phyloP scores from a whole-genome alignment of 2,888 invertebrate genomes.

The Trissolcus japonicus region DNA sequence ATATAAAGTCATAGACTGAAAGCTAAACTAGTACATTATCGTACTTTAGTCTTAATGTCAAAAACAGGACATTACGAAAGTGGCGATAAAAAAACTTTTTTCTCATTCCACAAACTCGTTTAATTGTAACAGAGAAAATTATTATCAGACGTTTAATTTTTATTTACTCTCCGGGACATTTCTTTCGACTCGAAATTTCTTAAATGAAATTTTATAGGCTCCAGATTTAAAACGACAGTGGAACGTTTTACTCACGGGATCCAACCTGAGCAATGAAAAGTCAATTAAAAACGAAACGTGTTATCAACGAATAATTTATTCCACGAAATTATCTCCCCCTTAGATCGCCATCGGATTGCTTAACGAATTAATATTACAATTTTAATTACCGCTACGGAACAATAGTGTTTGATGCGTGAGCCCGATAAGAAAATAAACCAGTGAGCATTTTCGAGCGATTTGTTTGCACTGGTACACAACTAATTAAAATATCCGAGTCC shows the following conservation, averaged over 20 bases:
- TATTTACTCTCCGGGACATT: too few species aligned
- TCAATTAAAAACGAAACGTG: slow-evolving; percentile 28
- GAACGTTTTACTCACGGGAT: too few species aligned
- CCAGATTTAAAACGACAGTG: too few species aligned
- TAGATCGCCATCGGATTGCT: slow-evolving; percentile 30
- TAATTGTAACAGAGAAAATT: too few species aligned
- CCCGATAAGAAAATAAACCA: too few species aligned
- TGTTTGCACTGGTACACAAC: slow-evolving; percentile 36
- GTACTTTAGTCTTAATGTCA: slow-evolving; percentile 4
- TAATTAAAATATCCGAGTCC: slow-evolving; percentile 47
- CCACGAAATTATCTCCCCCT: slow-evolving; percentile 24
- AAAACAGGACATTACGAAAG: not conserved
- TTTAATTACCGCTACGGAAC: slow-evolving; percentile 26
- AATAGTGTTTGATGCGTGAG: slow-evolving; percentile 20
- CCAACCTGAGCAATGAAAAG: slow-evolving; percentile 30
- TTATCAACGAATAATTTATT: slow-evolving; percentile 36
- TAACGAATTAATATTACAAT: slow-evolving; percentile 43
- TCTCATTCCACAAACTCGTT: too few species aligned
- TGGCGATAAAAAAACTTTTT: too few species aligned
- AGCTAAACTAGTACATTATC: slow-evolving; percentile 19
- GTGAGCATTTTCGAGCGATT: slow-evolving; percentile 11
- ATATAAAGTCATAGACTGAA: slow-evolving; percentile 23
- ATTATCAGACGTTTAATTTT: too few species aligned
- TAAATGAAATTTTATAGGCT: too few species aligned
- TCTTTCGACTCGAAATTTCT: too few species aligned